Evolutionary conservation across 2,113 vertebrate species (phyloP), one percentile per base, ranked within the genome.

Genomic region (Phalacrocorax aristotelis): DNA sequence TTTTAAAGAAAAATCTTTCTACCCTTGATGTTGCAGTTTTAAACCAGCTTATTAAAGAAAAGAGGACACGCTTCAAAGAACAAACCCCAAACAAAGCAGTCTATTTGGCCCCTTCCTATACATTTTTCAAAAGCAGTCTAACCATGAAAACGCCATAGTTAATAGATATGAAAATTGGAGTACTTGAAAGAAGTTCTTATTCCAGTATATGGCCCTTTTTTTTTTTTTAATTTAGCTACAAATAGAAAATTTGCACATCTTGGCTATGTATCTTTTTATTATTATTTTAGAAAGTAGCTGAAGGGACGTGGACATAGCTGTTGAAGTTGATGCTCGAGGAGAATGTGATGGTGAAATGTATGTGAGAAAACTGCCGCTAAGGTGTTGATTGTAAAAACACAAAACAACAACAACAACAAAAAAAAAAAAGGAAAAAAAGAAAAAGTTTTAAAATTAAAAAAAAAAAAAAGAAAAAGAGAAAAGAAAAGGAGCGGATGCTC

Each of bases 361-460:
- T 97, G 98, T 98, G 97, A 97, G 97, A 98, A 95, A 98, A 97
- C 97, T 98, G 98, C 98, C 98, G 90, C 98, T 98, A 98, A 97
- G 98, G 98, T 98, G 98, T 98, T 98, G 98, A 99, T 99, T 99
- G 98, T 96, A 98, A 97, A 97, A 96, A 96, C 96, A 94, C 93
- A 96, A 77, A 51, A 52, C 16, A 25, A 60, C 20, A 97, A 42
- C 42, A 42, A 42, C 88, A 90, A 96, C 9, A 91, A 81, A 95
- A 60, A 64, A 93, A 96, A 96, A 97, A 96, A 97, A 78, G 76
- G 66, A 93, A 82, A 86, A 89, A 72, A 27, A 0, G 96, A 82
- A 97, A 97, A 97, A 96, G 94, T 62, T 42, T n/a, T 8, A 55
- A 51, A 62, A 95, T 81, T 91, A n/a, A n/a, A n/a, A 5, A 10